Percentiles rank a stretch among this genome's conserved stretches.
Conservation (phyloP, 1,140 invertebrate species). For the Monochamus saltuarius region DNA sequence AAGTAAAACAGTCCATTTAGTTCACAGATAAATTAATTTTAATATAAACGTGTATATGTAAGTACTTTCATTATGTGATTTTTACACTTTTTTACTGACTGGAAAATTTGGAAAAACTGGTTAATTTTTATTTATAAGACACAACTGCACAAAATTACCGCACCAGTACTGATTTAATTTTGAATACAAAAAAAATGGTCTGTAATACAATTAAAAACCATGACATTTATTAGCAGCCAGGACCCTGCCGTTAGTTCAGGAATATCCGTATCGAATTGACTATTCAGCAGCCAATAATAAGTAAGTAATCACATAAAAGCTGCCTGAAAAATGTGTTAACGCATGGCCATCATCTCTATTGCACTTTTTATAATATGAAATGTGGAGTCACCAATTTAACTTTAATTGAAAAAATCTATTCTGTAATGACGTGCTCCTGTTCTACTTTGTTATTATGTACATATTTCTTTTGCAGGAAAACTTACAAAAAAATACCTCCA, state of each 20-base stretch:
- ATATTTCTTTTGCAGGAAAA: too few species aligned
- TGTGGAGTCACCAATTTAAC: not conserved
- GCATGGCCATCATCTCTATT: not conserved
- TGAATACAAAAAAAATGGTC: too few species aligned
- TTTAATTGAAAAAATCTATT: not conserved
- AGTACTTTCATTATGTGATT: constrained; percentile 6
- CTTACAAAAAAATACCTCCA: too few species aligned
- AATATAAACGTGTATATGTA: too few species aligned
- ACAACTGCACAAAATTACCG: too few species aligned
- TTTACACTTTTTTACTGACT: constrained; percentile 3
- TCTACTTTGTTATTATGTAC: not conserved
- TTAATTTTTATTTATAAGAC: too few species aligned
- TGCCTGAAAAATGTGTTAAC: too few species aligned
- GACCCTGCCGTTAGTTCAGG: constrained; percentile 23
- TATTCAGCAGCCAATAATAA: constrained; percentile 21
- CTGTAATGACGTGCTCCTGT: too few species aligned
- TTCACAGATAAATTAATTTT: too few species aligned
- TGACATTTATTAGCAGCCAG: constrained; percentile 19
- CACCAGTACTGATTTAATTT: too few species aligned
- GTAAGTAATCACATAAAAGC: constrained; percentile 8
- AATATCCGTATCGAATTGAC: constrained; percentile 13
- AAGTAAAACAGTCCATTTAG: too few species aligned
- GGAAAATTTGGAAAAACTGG: not conserved
- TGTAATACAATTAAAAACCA: too few species aligned
- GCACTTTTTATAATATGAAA: constrained; percentile 3